Percentiles rank a stretch among this genome's conserved stretches.
These are phyloP conservation scores for Hirudinaria manillensis DNA, from an alignment of 2,888 invertebrate species.

Conservation along the genomic window DNA sequence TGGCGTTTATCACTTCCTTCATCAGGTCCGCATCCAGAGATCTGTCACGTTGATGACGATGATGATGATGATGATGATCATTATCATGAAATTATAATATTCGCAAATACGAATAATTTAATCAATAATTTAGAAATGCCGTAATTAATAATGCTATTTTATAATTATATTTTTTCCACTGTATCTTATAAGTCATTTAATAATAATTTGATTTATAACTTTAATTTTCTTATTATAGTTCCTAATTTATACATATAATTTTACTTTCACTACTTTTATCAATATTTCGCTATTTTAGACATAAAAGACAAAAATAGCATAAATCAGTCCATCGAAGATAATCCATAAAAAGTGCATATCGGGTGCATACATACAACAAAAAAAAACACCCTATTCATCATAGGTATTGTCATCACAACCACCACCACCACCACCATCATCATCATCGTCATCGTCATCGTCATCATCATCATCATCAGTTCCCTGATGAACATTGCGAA, in stretches of 20 bases:
- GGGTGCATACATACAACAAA: too few relatives aligned
- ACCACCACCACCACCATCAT: conserved; percentile 20
- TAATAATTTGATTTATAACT: too few relatives aligned
- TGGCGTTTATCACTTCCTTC: conserved; percentile 54
- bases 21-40: conserved; percentile 52
- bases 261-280: too few relatives aligned
- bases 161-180: too few relatives aligned
- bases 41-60: conserved; percentile 28
- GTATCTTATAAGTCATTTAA: too few relatives aligned
- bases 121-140: neutral
- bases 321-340: too few relatives aligned
- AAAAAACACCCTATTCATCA: conserved; percentile 9
- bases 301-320: too few relatives aligned
- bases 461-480: conserved; percentile 25
- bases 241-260: too few relatives aligned
- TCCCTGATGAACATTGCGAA: neutral
- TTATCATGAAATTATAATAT: neutral
- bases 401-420: conserved; percentile 14
- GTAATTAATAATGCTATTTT: too few relatives aligned
- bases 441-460: conserved; percentile 26
- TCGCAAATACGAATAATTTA: neutral
- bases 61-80: conserved; percentile 10
- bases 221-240: too few relatives aligned
- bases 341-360: too few relatives aligned
- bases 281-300: too few relatives aligned